Percentiles rank a stretch among this genome's conserved stretches.
Evolutionary conservation across 2,888 invertebrate genomes (phyloP).

Genomic region (Sabatieria punctata): DNA sequence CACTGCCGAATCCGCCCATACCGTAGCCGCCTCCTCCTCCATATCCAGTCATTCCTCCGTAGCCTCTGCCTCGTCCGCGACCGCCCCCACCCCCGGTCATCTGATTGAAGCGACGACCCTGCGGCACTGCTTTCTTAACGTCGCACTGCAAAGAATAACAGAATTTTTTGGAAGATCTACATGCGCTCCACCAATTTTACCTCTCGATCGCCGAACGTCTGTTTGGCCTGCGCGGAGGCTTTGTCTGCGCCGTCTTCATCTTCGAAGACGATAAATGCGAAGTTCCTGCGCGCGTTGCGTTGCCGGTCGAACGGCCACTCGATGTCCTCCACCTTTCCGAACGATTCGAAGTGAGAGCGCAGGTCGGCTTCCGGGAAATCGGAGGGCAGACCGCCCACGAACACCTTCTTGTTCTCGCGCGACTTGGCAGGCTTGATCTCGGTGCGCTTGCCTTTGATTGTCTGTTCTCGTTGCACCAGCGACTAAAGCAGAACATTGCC

Average conservation of each 20-base stretch:
- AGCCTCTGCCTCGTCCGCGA: constrained; percentile 3
- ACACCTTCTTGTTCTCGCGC: constrained; percentile 32
- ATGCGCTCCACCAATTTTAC: constrained; percentile 12
- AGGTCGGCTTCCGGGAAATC: constrained; percentile 29
- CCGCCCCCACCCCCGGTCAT: not conserved
- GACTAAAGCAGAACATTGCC: too few species aligned
- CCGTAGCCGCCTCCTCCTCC: constrained; percentile 8
- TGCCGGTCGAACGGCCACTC: constrained; percentile 27
- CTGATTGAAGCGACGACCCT: constrained; percentile 8
- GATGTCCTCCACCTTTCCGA: constrained; percentile 30
- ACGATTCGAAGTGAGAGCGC: constrained; percentile 26
- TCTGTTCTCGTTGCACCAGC: constrained; percentile 1
- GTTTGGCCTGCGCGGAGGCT: constrained; percentile 24
- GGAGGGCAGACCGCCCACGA: constrained; percentile 30
- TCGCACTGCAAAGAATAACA: constrained; percentile 21
- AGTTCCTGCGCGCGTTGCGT: constrained; percentile 26
- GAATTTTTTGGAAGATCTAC: not conserved
- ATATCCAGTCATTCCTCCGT: not conserved
- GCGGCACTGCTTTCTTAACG: constrained; percentile 31
- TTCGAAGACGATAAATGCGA: constrained; percentile 32
- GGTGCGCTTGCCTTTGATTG: constrained; percentile 13
- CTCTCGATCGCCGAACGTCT: constrained; percentile 27
- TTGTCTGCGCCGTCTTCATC: constrained; percentile 29
- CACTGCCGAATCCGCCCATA: not conserved
- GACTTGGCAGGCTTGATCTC: constrained; percentile 31